Evolutionary conservation across 1,140 invertebrate genomes (phyloP).

Genomic region (Aphelenchoides avenae): DNA sequence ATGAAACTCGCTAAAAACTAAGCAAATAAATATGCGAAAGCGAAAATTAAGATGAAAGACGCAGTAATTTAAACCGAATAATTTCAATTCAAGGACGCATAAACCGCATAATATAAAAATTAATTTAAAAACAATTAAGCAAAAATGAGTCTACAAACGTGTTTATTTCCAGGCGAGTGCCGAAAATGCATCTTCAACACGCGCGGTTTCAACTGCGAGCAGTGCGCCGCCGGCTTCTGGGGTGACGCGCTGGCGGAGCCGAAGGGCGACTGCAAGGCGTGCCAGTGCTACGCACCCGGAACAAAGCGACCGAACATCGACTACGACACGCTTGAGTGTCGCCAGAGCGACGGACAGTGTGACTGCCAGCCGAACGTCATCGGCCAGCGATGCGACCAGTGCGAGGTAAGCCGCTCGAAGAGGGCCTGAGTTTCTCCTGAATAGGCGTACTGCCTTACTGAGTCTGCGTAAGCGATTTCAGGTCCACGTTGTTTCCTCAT

Average conservation of each 20-base stretch:
- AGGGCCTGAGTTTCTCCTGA: no score
- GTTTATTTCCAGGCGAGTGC: slow-evolving; percentile 73
- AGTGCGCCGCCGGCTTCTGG: slow-evolving; percentile 74
- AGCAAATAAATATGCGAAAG: no score
- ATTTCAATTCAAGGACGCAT: no score
- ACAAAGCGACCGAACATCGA: slow-evolving; percentile 66
- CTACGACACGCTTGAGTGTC: slow-evolving; percentile 68
- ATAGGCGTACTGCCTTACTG: no score
- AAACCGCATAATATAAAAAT: no score
- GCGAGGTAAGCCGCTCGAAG: slow-evolving; percentile 74
- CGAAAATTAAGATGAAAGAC: no score
- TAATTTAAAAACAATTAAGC: no score
- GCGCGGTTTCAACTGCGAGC: slow-evolving; percentile 75
- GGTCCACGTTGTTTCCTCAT: no score
- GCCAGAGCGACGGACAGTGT: slow-evolving; percentile 77
- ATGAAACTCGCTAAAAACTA: no score
- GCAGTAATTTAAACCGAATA: no score
- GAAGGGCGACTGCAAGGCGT: slow-evolving; percentile 40
- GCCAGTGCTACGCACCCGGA: slow-evolving; percentile 74
- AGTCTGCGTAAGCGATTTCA: no score
- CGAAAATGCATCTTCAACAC: slow-evolving; percentile 94
- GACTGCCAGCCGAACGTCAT: slow-evolving; percentile 79
- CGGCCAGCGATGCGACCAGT: slow-evolving; percentile 81
- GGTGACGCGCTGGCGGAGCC: slow-evolving; percentile 59
- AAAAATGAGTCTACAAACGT: no score